Evolutionary conservation across 2,888 invertebrate species (phyloP), one percentile per base, ranked within the genome.

Genomic region (Gibbula magus): DNA sequence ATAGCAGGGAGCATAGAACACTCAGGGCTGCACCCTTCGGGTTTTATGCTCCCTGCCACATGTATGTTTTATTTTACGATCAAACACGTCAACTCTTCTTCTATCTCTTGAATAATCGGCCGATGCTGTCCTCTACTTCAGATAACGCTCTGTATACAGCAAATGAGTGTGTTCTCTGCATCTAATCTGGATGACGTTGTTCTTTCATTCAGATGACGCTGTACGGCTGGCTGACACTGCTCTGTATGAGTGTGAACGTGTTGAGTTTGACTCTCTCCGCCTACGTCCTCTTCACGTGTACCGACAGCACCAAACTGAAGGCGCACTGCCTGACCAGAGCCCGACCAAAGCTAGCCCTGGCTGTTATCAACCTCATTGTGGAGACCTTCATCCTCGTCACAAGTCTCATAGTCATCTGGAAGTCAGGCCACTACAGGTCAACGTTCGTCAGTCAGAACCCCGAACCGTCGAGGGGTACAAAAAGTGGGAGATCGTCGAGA

Each of bases 361-460:
- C 53, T 52, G 52, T 78, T 29, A 32, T 67, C n/a, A 70, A 67
- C 78, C 18, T 78, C 25, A 53, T 78, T 52, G 29, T 78, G n/a
- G 53, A 67, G 67, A 51, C 45, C 53, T 52, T 70, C 52, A 29
- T 78, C 29, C 16, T 66, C 10, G 53, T 53, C 52, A 32, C 61
- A 52, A 52, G 45, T 25, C 51, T 78, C 29, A 7, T 78, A 10
- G 20, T 45, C 45, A 29, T 78, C 53, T 75, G 75, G 75, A 54
- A 35, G n/a, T 75, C 54, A 2, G 32, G 53, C 20, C 29, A 53
- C 75, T 75, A 54, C 32, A 52, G 54, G 32, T 75, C 25, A 18
- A 54, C 32, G 2, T 75, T 75, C n/a, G 32, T 45, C 45, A 45
- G 13, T 1, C 45, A 45, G 45, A 13, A 10, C 10, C 45, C 45